Conservation (phyloP, 2,888 invertebrate genomes). For the Sabatieria punctata region DNA sequence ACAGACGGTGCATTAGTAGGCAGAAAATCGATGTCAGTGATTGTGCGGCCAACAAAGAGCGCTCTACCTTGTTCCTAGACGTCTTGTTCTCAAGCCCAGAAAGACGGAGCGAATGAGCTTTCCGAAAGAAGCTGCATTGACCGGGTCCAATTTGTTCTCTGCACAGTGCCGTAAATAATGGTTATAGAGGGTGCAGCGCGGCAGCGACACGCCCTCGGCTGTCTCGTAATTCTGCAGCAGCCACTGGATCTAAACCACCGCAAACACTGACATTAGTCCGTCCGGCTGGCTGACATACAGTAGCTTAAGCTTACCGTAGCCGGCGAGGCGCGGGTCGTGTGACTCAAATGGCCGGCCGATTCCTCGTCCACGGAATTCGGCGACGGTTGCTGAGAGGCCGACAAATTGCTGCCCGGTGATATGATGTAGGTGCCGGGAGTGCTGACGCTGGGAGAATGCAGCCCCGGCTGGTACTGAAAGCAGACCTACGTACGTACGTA, state of each 20-base stretch:
- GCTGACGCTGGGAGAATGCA: background rate
- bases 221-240: constrained; percentile 94
- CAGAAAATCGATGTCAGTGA: no score
- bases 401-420: background rate
- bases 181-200: constrained; percentile 83
- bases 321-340: constrained; percentile 65
- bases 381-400: background rate
- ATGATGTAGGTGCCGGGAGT: background rate
- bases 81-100: constrained; percentile 74
- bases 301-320: constrained; percentile 57
- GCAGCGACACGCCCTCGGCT: constrained; percentile 77
- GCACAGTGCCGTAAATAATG: constrained; percentile 87
- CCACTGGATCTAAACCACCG: constrained; percentile 59
- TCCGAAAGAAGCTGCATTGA: constrained; percentile 98
- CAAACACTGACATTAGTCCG: background rate
- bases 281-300: background rate
- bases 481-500: no score
- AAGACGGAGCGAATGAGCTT: constrained; percentile 96
- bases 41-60: background rate
- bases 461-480: no score
- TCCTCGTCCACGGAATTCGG: constrained; percentile 14
- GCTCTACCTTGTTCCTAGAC: constrained; percentile 68
- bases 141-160: constrained; percentile 76
- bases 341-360: constrained; percentile 44
- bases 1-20: no score